Evolutionary conservation across 2,113 vertebrate genomes (phyloP), one percentile per base, ranked within the genome.

Genomic region (Pampusana beccarii): DNA sequence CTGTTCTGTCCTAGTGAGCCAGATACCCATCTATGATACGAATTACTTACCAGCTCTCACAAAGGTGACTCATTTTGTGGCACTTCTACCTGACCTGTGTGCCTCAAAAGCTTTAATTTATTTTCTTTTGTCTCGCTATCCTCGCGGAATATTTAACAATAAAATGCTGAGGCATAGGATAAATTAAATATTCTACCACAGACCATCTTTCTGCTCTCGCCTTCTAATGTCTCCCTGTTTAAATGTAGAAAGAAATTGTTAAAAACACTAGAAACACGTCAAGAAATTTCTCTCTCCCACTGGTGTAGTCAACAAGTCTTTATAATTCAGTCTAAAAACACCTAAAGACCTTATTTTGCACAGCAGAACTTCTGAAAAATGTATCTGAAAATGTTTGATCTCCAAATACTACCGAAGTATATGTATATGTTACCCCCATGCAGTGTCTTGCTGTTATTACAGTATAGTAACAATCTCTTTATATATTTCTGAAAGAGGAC

Each of bases 1-100:
- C n/a, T 40, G 25, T 40, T 50, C 26, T 34, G 25, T 36, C 42
- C 26, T 33, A 6, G 25, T 6, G 36, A 90, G 65, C 26, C 57
- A 56, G 19, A 15, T 5, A 18, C 7, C 6, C 6, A 1, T 3
- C 58, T 4, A 4, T 10, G 36, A 19, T 1, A 11, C 1, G 5
- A 54, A 21, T 1, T 14, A 9, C 56, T 48, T 51, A 38, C 5
- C 42, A 74, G 34, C 42, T 71, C 25, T 72, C 66, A 64, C 28
- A 53, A 24, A 80, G 40, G 16, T 28, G 4, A 61, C 44, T 6
- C 8, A 9, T 74, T 71, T 17, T 10, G 5, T 3, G 77, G 34
- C 53, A 5, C 34, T 74, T 71, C 72, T 26, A 65, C 24, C 48
- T 6, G 3, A 48, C 20, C 19, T 44, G 20, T 2, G 15, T 1